These are phyloP conservation scores for Lordiphosa fenestrarum DNA, from an alignment of 2,888 invertebrate genomes.

Conservation along the genomic window DNA sequence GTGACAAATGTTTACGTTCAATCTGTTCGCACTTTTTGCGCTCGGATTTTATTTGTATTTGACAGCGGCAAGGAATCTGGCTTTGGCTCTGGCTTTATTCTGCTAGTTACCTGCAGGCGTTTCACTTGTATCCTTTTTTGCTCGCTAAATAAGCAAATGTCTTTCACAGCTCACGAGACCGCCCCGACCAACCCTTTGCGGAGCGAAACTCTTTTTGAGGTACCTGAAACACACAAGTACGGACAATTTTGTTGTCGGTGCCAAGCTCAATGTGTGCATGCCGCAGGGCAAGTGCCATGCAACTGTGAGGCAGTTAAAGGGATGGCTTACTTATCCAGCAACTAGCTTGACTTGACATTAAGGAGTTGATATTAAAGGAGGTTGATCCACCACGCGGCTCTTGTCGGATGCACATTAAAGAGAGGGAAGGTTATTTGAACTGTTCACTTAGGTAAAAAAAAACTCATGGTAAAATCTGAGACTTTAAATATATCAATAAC, in stretches of 20 bases:
- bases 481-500: too few species aligned
- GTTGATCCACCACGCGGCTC: too few species aligned
- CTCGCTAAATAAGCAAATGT: constrained; percentile 40
- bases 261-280: constrained; percentile 1
- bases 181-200: constrained; percentile 11
- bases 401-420: too few species aligned
- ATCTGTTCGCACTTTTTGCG: too few species aligned
- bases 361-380: background rate
- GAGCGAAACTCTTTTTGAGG: constrained; percentile 1
- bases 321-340: constrained; percentile 2
- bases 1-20: too few species aligned
- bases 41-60: too few species aligned
- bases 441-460: too few species aligned
- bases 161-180: background rate
- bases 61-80: background rate
- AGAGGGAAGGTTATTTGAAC: too few species aligned
- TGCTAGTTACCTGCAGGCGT: constrained; percentile 41
- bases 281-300: constrained; percentile 34
- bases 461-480: too few species aligned
- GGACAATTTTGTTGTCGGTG: too few species aligned
- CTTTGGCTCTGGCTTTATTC: constrained; percentile 1
- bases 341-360: constrained; percentile 16
- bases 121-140: constrained; percentile 47
- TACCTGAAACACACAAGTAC: background rate
- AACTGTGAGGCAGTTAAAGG: constrained; percentile 11